These are phyloP conservation scores for Coenobita brevimanus DNA, from an alignment of 1,140 invertebrate species.

Conservation along the genomic window DNA sequence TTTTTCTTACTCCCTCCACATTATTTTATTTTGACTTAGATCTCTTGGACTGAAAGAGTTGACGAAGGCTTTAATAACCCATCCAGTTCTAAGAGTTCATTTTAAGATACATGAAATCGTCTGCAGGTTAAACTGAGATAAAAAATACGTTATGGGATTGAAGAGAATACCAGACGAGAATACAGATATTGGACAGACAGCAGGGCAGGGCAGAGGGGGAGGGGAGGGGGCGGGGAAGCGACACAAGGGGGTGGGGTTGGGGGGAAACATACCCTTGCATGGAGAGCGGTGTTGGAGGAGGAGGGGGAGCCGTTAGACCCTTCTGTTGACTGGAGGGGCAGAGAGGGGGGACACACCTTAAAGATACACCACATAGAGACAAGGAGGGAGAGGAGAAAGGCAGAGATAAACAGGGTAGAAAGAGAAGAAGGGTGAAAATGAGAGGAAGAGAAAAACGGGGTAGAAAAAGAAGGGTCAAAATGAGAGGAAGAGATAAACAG, in stretches of 20 bases:
- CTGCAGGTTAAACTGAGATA: no score
- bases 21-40: no score
- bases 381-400: neutral
- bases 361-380: no score
- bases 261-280: slow-evolving; percentile 62
- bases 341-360: neutral
- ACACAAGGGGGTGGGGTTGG: no score
- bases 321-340: slow-evolving; percentile 62
- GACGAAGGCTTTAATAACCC: no score
- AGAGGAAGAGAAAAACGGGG: neutral
- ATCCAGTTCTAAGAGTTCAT: no score
- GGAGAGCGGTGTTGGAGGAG: slow-evolving; percentile 60
- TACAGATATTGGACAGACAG: neutral
- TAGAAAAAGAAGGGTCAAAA: neutral
- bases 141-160: no score
- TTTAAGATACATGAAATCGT: no score
- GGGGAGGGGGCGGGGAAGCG: neutral
- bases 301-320: slow-evolving; percentile 62
- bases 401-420: neutral
- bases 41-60: no score
- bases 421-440: neutral
- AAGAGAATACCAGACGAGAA: neutral
- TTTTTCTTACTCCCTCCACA: no score
- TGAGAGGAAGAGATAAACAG: neutral
- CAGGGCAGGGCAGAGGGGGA: neutral